A percentile compares a stretch with the other conserved stretches of the same genome.
Evolutionary conservation across 2,888 invertebrate species (phyloP).

Genomic region (Lycocerus yunnanus): DNA sequence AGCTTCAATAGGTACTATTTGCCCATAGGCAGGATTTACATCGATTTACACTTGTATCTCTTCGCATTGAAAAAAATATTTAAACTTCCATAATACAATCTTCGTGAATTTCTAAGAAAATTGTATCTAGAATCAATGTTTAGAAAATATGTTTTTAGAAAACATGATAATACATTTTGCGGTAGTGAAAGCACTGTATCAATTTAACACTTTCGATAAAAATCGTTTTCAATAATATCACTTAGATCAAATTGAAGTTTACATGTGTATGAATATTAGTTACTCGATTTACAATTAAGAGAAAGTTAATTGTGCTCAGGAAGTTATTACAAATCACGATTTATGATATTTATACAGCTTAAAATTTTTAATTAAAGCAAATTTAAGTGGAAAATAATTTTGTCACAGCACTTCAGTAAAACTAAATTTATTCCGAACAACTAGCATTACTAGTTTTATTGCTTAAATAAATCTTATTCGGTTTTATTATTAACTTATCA

Average conservation of each 20-base stretch:
- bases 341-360: background rate
- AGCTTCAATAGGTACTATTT: background rate
- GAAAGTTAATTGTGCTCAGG: slow-evolving; percentile 9
- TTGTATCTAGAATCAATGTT: background rate
- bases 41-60: background rate
- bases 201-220: background rate
- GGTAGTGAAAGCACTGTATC: background rate
- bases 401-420: background rate
- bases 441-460: background rate
- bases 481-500: background rate
- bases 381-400: slow-evolving; percentile 4
- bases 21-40: background rate
- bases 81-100: background rate
- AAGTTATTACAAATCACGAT: slow-evolving; percentile 8
- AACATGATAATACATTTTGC: background rate
- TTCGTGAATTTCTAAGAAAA: background rate
- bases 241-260: background rate
- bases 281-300: background rate
- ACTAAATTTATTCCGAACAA: background rate
- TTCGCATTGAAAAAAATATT: background rate
- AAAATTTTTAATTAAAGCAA: background rate
- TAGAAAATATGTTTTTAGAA: background rate
- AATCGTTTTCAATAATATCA: slow-evolving; percentile 28
- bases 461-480: background rate
- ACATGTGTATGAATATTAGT: background rate